Percentiles rank a stretch among this genome's conserved stretches.
phyloP scores from a whole-genome alignment of 92 coral and sea anemone species.

The Parazoanthus darwini region DNA sequence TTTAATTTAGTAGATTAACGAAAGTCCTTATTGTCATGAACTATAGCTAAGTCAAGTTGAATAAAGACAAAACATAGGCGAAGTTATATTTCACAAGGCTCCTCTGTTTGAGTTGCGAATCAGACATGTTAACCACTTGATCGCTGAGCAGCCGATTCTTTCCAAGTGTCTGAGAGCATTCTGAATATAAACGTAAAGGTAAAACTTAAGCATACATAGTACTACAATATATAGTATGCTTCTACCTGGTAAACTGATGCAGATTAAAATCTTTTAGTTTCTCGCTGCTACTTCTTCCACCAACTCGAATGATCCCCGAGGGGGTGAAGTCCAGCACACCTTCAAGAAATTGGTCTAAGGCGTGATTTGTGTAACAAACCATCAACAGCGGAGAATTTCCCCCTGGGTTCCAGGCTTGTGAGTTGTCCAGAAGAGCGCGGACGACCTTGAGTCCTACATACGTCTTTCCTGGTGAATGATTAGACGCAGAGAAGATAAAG shows the following conservation, averaged over 20 bases:
- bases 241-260: constrained; percentile 44
- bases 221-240: neutral
- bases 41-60: no score
- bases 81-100: no score
- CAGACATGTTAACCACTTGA: no score
- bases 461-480: constrained; percentile 63
- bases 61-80: no score
- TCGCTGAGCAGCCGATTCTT: no score
- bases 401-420: constrained; percentile 61
- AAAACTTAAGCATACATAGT: no score
- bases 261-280: constrained; percentile 62
- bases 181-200: no score
- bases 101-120: no score
- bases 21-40: no score
- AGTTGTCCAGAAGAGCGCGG: constrained; percentile 71
- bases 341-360: constrained; percentile 91
- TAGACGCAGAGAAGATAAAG: no score
- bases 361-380: constrained; percentile 95
- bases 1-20: no score
- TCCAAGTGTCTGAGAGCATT: no score
- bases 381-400: constrained; percentile 68
- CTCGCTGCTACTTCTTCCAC: constrained; percentile 86
- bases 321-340: constrained; percentile 74
- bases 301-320: constrained; percentile 84
- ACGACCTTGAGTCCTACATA: constrained; percentile 76